These are phyloP conservation scores for Ptychobarbus kaznakovi DNA, from an alignment of 2,797 vertebrate species.

Conservation along the genomic window DNA sequence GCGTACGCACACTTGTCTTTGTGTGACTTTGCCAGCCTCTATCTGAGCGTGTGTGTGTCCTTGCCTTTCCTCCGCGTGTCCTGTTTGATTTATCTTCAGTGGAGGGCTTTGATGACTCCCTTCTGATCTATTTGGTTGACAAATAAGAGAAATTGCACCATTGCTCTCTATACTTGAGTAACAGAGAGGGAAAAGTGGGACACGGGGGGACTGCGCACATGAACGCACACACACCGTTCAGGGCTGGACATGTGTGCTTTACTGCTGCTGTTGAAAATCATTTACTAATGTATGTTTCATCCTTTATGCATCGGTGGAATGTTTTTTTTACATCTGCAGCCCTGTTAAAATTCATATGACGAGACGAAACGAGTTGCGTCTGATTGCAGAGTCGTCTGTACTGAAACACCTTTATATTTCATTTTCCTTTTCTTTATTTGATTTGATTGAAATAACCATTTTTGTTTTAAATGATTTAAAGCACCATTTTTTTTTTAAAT, in stretches of 20 bases:
- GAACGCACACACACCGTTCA: constrained; percentile 30
- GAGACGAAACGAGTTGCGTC: background rate
- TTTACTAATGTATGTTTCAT: constrained; percentile 57
- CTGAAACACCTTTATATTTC: background rate
- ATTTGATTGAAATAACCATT: too few species aligned
- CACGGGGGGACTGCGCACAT: constrained; percentile 23
- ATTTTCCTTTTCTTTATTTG: too few species aligned
- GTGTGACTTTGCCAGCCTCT: constrained; percentile 38
- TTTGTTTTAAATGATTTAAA: too few species aligned
- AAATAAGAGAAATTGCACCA: constrained; percentile 50
- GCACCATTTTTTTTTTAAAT: background rate
- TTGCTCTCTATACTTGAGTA: constrained; percentile 39
- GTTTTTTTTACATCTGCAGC: constrained; percentile 46
- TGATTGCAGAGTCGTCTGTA: constrained; percentile 22
- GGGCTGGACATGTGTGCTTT: constrained; percentile 43
- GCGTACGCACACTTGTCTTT: constrained; percentile 24
- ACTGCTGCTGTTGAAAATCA: constrained; percentile 56
- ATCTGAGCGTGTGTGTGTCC: constrained; percentile 35
- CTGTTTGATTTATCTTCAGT: constrained; percentile 59
- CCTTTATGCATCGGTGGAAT: constrained; percentile 49
- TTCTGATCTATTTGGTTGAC: constrained; percentile 56
- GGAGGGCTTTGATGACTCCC: constrained; percentile 58
- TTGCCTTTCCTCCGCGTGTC: constrained; percentile 44
- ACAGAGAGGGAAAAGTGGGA: constrained; percentile 45
- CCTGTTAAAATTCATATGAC: constrained; percentile 38